A percentile compares a stretch with the other conserved stretches of the same genome.
phyloP scores from a whole-genome alignment of 2,113 vertebrate species.

The Sphyrna mokarran region DNA sequence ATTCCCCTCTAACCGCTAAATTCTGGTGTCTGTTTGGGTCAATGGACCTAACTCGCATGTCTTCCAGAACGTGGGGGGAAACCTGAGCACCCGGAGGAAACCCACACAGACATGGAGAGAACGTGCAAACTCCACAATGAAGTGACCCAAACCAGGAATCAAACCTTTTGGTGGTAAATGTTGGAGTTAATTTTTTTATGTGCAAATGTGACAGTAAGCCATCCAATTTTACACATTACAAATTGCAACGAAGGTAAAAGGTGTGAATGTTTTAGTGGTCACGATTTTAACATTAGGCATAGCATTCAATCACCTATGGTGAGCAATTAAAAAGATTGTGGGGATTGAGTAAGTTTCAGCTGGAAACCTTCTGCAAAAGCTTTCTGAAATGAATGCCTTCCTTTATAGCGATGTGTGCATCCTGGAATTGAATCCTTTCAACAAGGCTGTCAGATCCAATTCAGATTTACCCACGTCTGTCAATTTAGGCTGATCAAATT shows the following conservation, averaged over 20 bases:
- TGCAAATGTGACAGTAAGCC: background rate
- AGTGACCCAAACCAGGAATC: too few relatives aligned
- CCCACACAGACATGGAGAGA: too few relatives aligned
- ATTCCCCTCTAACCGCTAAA: too few relatives aligned
- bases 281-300: background rate
- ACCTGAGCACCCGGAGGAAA: too few relatives aligned
- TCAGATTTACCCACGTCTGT: background rate
- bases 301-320: background rate
- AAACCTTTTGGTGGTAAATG: too few relatives aligned
- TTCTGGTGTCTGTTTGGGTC: too few relatives aligned
- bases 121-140: too few relatives aligned
- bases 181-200: background rate
- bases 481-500: background rate
- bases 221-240: background rate
- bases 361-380: background rate
- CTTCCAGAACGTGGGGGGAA: too few relatives aligned
- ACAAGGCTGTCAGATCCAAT: slow-evolving; percentile 8
- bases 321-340: background rate
- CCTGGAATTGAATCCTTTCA: background rate
- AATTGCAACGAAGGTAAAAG: background rate
- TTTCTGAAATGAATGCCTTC: background rate
- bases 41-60: too few relatives aligned
- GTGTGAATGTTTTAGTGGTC: background rate
- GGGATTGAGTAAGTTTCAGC: background rate
- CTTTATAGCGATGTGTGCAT: background rate